A percentile compares a stretch with the other conserved stretches of the same genome.
phyloP scores from a whole-genome alignment of 2,113 vertebrate species.

The Andinoacara biseriatus region DNA sequence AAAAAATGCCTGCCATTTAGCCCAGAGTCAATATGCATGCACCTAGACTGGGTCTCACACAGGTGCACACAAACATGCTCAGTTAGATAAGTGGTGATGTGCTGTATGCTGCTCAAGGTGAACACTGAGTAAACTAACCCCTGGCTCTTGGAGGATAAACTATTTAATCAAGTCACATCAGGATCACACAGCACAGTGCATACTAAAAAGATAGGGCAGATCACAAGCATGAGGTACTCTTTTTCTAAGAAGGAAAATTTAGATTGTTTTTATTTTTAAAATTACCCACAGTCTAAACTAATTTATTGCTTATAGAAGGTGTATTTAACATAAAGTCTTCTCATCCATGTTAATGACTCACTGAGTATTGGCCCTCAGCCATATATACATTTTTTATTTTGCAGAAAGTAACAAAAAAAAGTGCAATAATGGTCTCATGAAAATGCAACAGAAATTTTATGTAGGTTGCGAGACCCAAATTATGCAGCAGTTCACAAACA shows the following conservation, averaged over 20 bases:
- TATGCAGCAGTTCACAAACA: conserved; percentile 10
- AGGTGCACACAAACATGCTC: neutral
- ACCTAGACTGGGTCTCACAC: neutral
- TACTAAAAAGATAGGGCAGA: neutral
- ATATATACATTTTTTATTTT: neutral
- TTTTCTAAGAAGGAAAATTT: neutral
- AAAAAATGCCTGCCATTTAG: neutral
- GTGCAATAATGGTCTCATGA: neutral
- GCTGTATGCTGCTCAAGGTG: conserved; percentile 46
- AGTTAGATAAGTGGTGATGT: conserved; percentile 6
- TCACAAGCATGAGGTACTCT: neutral
- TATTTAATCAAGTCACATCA: conserved; percentile 47
- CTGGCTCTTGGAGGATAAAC: conserved; percentile 26
- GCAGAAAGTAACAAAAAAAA: neutral
- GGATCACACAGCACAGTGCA: conserved; percentile 3
- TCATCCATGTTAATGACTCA: neutral
- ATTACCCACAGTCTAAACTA: rapidly evolving
- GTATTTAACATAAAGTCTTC: neutral
- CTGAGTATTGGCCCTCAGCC: conserved; percentile 3
- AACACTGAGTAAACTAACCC: conserved; percentile 42
- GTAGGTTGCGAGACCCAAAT: neutral
- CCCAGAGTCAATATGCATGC: neutral
- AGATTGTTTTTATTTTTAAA: neutral
- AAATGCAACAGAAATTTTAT: neutral
- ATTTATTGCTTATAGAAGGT: neutral